A percentile compares a stretch with the other conserved stretches of the same genome.
Conservation (phyloP, 2,113 vertebrate genomes). For the Podiceps cristatus region DNA sequence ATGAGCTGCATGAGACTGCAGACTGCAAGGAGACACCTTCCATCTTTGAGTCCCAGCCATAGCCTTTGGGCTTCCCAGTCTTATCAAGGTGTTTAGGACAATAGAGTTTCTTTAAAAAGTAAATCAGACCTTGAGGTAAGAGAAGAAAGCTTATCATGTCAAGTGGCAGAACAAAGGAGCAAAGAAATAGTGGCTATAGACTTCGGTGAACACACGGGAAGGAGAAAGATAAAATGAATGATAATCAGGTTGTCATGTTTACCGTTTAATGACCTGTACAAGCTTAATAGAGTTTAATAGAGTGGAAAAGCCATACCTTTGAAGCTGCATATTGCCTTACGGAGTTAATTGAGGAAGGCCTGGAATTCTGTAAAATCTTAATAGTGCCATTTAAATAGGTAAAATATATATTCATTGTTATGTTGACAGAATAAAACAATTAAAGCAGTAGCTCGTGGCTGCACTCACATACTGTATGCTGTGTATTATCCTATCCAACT, state of each 20-base stretch:
- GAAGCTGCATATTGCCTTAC: neutral
- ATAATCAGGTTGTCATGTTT: neutral
- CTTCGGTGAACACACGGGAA: neutral
- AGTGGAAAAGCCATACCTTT: neutral
- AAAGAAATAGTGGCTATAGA: neutral
- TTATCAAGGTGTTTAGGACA: neutral
- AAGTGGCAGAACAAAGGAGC: neutral
- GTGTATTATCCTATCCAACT: neutral
- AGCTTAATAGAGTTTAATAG: neutral
- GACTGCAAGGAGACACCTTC: neutral
- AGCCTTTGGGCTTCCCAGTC: neutral
- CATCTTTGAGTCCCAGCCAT: neutral
- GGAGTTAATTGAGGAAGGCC: neutral
- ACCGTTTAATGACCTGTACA: neutral
- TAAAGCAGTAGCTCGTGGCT: neutral
- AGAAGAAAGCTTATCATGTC: neutral
- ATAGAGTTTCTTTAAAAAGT: neutral
- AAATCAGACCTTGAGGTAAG: neutral
- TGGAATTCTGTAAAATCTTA: neutral
- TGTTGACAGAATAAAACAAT: neutral
- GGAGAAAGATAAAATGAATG: neutral
- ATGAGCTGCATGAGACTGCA: neutral
- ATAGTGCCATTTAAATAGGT: neutral
- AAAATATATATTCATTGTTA: neutral
- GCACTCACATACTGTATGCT: neutral